Base-by-base conservation (phyloP, 2,797 vertebrate genomes). In the Epinephelus malabaricus region DNA sequence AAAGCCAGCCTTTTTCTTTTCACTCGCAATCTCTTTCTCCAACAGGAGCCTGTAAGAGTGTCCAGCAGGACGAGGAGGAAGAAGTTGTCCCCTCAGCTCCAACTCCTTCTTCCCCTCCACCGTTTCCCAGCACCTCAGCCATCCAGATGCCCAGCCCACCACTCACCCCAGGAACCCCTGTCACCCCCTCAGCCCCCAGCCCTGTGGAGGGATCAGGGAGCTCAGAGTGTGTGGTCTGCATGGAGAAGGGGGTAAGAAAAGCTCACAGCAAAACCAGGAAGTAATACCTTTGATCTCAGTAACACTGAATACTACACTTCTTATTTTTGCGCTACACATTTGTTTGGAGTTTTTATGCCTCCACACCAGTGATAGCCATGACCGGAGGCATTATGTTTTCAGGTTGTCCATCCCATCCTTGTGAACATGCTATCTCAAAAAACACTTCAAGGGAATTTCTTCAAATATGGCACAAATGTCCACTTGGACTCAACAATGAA, bases 211-310 rank as follows among this genome's bases (percentile, higher is more conserved):
- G 94, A 0, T 89, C 92, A 1, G 94, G 89, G 40, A 92, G 86
- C 74, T 95, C 96, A 0, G 98, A 99, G 74, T 99, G 98, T 11
- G 97, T 98, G 2, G 97, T 99, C 78, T 99, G 98, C 93, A 96
- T 99, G 97, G 98, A 99, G 82, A 93, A 49, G 0, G 96, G 95
- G 96, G 98, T 99, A 87, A 95, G 95, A 69, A 56, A 45, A 50
- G 15, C 14, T 5, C 14, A n/a, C 25, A 4, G 1, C 19, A 43
- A 40, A 69, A 25, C 21, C 34, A 67, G 63, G 40, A 19, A 60
- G 0, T 49, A 17, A 27, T 47, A 13, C 12, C 3, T 4, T 50
- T 6, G 49, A 7, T 27, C n/a, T 46, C 30, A 8, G 2, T 55
- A 25, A 27, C 73, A 15, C 63, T 25, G 23, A 53, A 1, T 10